Evolutionary conservation across 2,797 vertebrate genomes (phyloP).

Genomic region (Myripristis jacobus): DNA sequence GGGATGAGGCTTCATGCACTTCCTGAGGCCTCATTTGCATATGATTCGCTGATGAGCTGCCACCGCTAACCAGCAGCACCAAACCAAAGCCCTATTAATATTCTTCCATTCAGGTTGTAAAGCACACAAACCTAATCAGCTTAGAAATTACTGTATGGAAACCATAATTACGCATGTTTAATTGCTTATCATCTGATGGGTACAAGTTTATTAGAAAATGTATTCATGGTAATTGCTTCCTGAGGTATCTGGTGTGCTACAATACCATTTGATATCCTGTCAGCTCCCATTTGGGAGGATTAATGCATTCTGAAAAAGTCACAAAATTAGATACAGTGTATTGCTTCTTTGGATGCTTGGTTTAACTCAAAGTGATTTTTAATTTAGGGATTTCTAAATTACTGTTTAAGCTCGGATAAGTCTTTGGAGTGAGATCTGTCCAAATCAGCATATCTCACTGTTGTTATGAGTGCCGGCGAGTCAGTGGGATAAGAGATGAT

Average conservation of each 20-base stretch:
- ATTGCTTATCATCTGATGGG: slow-evolving; percentile 85
- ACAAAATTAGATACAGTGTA: slow-evolving; percentile 75
- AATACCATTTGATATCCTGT: slow-evolving; percentile 77
- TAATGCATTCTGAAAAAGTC: slow-evolving; percentile 77
- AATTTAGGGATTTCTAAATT: slow-evolving; percentile 79
- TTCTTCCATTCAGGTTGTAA: slow-evolving; percentile 82
- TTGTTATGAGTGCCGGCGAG: slow-evolving; percentile 34
- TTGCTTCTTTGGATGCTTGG: slow-evolving; percentile 71
- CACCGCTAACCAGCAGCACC: slow-evolving; percentile 74
- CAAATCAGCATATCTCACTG: slow-evolving; percentile 56
- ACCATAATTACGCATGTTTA: slow-evolving; percentile 84
- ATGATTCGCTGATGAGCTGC: slow-evolving; percentile 79
- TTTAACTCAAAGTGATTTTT: slow-evolving; percentile 82
- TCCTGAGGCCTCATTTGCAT: slow-evolving; percentile 81
- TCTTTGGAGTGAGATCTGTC: slow-evolving; percentile 58
- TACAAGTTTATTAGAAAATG: slow-evolving; percentile 87
- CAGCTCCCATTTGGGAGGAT: slow-evolving; percentile 78
- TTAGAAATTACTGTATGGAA: slow-evolving; percentile 84
- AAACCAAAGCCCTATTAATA: slow-evolving; percentile 80
- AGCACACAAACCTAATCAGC: slow-evolving; percentile 85
- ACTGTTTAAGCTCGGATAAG: slow-evolving; percentile 67
- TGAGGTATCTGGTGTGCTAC: slow-evolving; percentile 74
- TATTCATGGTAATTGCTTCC: slow-evolving; percentile 84
- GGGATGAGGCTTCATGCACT: slow-evolving; percentile 77
- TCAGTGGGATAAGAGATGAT: slow-evolving; percentile 41